Percentiles rank a stretch among this genome's conserved stretches.
phyloP scores from a whole-genome alignment of 1,140 invertebrate genomes.

The Sarcophaga peregrina region DNA sequence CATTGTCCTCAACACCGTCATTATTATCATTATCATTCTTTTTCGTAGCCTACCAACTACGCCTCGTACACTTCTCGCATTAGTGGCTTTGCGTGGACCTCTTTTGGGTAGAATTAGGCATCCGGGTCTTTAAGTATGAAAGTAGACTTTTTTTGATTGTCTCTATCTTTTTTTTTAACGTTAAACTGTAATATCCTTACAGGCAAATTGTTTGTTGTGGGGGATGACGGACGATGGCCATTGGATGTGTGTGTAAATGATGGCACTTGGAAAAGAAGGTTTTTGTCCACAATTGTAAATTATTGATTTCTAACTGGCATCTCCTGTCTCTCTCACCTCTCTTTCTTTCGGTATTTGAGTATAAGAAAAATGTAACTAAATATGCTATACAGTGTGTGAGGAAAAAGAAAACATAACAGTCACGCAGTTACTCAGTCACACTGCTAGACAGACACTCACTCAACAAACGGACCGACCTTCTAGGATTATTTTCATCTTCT shows the following conservation, averaged over 20 bases:
- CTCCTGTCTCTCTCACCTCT: too few relatives aligned
- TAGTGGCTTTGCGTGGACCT: neutral
- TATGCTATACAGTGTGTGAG: neutral
- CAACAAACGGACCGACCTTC: neutral
- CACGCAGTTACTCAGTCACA: neutral
- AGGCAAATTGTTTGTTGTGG: neutral
- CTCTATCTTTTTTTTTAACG: neutral
- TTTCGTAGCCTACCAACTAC: too few relatives aligned
- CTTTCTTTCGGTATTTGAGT: neutral
- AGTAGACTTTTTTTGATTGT: neutral
- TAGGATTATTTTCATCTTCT: slow-evolving; percentile 1
- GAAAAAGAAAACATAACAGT: neutral
- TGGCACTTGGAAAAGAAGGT: neutral
- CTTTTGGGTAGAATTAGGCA: neutral
- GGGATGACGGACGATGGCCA: neutral
- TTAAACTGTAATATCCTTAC: neutral
- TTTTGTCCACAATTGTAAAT: slow-evolving; percentile 39
- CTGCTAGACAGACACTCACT: too few relatives aligned
- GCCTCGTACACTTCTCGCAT: too few relatives aligned
- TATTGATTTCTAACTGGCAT: slow-evolving; percentile 25
- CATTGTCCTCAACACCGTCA: neutral
- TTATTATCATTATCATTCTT: too few relatives aligned
- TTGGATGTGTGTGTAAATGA: neutral
- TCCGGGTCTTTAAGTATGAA: neutral
- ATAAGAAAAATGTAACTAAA: neutral